Percentiles rank a stretch among this genome's conserved stretches.
Conservation (phyloP, 2,797 vertebrate genomes). For the Danio kyathit region DNA sequence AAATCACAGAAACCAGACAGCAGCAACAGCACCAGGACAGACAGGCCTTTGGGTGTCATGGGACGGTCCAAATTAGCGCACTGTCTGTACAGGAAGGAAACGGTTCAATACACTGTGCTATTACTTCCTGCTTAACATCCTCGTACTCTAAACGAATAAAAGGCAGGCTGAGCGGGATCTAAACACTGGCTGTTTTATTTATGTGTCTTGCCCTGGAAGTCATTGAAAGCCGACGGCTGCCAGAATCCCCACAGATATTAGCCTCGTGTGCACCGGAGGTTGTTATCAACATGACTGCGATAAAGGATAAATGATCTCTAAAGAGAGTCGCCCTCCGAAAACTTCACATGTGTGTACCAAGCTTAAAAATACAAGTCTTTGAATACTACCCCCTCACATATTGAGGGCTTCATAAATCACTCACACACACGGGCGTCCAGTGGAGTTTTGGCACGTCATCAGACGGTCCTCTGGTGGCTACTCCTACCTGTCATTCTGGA, state of each 20-base stretch:
- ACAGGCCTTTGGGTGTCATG: slow-evolving; percentile 62
- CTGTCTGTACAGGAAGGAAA: slow-evolving; percentile 81
- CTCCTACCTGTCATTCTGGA: slow-evolving; percentile 79
- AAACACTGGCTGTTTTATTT: slow-evolving; percentile 79
- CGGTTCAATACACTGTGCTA: slow-evolving; percentile 74
- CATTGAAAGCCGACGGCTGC: slow-evolving; percentile 70
- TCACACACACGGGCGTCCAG: slow-evolving; percentile 59
- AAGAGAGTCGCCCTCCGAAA: slow-evolving; percentile 61
- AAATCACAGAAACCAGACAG: not conserved
- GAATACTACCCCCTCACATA: slow-evolving; percentile 73
- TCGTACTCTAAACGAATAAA: slow-evolving; percentile 76
- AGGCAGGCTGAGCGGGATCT: slow-evolving; percentile 70
- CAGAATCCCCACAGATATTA: slow-evolving; percentile 62
- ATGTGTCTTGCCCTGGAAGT: slow-evolving; percentile 70
- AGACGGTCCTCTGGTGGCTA: slow-evolving; percentile 73
- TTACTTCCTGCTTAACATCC: slow-evolving; percentile 84
- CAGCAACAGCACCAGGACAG: not conserved
- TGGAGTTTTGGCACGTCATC: slow-evolving; percentile 76
- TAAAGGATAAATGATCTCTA: slow-evolving; percentile 81
- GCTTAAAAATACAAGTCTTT: slow-evolving; percentile 76
- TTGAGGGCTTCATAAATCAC: slow-evolving; percentile 78
- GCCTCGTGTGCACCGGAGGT: slow-evolving; percentile 70
- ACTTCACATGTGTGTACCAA: slow-evolving; percentile 76
- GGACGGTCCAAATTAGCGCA: slow-evolving; percentile 68
- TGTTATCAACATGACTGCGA: slow-evolving; percentile 82